Evolutionary conservation across 2,113 vertebrate species (phyloP), one percentile per base, ranked within the genome.

Genomic region (Cyrtonyx montezumae): DNA sequence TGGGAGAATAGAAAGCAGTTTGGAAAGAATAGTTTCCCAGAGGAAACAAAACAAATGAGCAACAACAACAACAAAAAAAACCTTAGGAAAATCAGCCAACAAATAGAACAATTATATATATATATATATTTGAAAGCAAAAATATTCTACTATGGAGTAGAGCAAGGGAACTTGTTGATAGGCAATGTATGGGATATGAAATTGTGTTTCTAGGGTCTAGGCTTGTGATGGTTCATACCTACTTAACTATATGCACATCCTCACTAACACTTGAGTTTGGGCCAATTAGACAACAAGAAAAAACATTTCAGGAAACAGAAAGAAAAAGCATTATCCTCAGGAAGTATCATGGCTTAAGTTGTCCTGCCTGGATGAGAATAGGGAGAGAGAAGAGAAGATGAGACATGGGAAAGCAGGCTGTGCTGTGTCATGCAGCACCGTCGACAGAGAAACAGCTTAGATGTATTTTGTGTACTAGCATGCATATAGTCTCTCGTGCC

Each of bases 31-130:
- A 30, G 9, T 59, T 17, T 45, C 28, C 9, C 17, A 12, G 2
- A 0, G 0, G 4, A 6, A 22, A 1, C 8, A 36, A n/a, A 6
- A 6, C 0, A 2, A 7, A 78, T 2, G 17, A 23, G 6, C 13
- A 22, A 36, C n/a, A n/a, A n/a, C n/a, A n/a, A n/a, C n/a, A n/a
- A 61, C 21, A 34, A 21, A 58, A 34, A 15, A 14, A n/a, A n/a
- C n/a, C n/a, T 16, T 11, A 19, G 32, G 17, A 55, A 55, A n/a
- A 58, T 20, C 18, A n/a, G 18, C 19, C 55, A 58, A 17, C 55
- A 58, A n/a, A 58, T 5, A 37, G 49, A 49, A 20, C 14, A 62
- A 37, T 25, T 6, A 37, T 5, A 34, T 22, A 62, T 25, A 15
- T 30, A 46, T 16, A 0, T 1, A 37, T 5, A 3, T 43, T 53